Conservation (phyloP, 1,140 invertebrate genomes). For the Luehdorfia chinensis region DNA sequence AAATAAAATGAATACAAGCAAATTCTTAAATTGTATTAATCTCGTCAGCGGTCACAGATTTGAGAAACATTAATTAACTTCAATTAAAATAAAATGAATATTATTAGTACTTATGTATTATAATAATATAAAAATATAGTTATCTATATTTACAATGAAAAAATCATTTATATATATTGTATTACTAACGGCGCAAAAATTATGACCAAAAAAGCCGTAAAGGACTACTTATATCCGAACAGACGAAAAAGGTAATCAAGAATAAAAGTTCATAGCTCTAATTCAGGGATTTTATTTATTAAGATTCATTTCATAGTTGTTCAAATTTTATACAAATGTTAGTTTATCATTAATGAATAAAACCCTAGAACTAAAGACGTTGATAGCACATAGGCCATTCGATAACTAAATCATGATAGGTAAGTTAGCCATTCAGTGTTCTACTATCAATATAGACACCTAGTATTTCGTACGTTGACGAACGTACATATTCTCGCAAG, state of each 20-base stretch:
- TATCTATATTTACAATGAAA: constrained; percentile 68
- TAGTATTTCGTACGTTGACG: constrained; percentile 3
- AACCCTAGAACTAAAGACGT: constrained; percentile 24
- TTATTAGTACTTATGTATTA: constrained; percentile 59
- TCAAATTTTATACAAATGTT: too few relatives aligned
- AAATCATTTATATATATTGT: constrained; percentile 49
- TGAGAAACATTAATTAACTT: constrained; percentile 54
- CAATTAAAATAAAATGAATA: constrained; percentile 40
- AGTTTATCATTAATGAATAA: constrained; percentile 36
- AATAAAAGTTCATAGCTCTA: constrained; percentile 10
- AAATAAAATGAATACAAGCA: constrained; percentile 8
- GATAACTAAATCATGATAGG: too few relatives aligned
- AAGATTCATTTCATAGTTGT: constrained; percentile 6
- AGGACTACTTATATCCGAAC: too few relatives aligned
- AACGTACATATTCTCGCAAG: constrained; percentile 39
- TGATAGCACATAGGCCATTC: too few relatives aligned
- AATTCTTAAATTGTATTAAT: constrained; percentile 19
- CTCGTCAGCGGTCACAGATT: constrained; percentile 40
- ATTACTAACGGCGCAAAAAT: constrained; percentile 21
- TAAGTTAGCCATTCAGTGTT: background rate
- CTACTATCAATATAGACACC: background rate
- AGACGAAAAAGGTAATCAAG: too few relatives aligned
- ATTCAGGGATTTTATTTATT: constrained; percentile 12
- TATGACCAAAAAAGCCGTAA: too few relatives aligned
- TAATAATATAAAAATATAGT: constrained; percentile 72